Evolutionary conservation across 2,888 invertebrate genomes (phyloP).

Genomic region (Philereme transversata): DNA sequence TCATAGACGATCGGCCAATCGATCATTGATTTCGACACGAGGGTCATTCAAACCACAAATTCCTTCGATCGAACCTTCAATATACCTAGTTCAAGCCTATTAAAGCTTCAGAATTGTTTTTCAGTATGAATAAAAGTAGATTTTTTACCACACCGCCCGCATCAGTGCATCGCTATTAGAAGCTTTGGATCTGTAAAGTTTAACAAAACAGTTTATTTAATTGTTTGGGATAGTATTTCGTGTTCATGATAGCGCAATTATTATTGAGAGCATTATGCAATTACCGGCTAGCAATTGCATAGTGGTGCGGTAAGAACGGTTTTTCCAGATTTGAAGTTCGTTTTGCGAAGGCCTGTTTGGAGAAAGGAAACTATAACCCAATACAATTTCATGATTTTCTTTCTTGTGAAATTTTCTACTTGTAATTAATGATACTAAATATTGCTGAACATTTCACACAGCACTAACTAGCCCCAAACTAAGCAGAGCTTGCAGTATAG

Average conservation of each 20-base stretch:
- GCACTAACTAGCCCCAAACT: too few species aligned
- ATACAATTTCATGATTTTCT: not conserved
- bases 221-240: constrained; percentile 15
- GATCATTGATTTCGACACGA: constrained; percentile 14
- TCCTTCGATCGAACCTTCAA: not conserved
- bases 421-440: too few species aligned
- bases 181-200: not conserved
- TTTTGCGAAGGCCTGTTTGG: not conserved
- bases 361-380: not conserved
- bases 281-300: constrained; percentile 3
- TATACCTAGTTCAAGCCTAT: too few species aligned
- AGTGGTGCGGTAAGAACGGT: constrained; percentile 4
- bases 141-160: too few species aligned
- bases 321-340: constrained; percentile 12
- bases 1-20: constrained; percentile 50
- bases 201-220: constrained; percentile 29
- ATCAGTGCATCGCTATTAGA: too few species aligned
- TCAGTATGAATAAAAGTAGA: too few species aligned
- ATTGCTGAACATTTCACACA: too few species aligned
- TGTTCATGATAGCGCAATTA: not conserved
- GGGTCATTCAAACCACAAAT: not conserved
- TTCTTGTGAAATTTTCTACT: too few species aligned
- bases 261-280: constrained; percentile 15
- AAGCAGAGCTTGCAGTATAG: too few species aligned
- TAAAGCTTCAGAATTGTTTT: too few species aligned